These are phyloP conservation scores for Phytoseiulus persimilis DNA, from an alignment of 2,888 invertebrate species.

Conservation along the genomic window DNA sequence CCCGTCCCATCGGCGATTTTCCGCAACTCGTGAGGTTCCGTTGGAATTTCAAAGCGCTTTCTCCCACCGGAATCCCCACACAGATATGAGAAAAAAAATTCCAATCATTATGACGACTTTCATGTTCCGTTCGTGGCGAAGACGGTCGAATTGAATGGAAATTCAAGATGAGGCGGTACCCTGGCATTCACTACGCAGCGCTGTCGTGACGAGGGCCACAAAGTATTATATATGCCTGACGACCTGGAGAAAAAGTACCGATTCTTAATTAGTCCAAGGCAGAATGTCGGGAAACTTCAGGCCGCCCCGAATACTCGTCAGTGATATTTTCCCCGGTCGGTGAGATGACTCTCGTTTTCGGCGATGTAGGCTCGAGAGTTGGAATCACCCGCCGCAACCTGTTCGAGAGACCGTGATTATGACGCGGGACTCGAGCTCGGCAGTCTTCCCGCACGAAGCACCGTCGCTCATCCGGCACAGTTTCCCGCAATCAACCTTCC, in stretches of 20 bases:
- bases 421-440: neutral
- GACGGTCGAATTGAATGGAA: neutral
- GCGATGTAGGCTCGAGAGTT: neutral
- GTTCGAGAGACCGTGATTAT: neutral
- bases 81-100: neutral
- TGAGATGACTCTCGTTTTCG: neutral
- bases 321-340: neutral
- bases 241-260: neutral
- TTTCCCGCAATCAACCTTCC: neutral
- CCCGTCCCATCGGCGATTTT: neutral
- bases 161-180: neutral
- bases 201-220: neutral
- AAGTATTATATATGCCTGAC: neutral
- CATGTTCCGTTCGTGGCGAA: neutral
- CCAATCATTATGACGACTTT: neutral
- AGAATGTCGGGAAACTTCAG: neutral
- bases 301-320: neutral
- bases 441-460: neutral
- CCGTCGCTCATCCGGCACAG: neutral
- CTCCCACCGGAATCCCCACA: neutral
- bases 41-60: neutral
- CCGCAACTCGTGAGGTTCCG: neutral
- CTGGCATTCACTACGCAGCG: neutral
- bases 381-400: too few species aligned
- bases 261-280: neutral